phyloP scores from a whole-genome alignment of 2,888 invertebrate species.

The Ennomos erosarius region DNA sequence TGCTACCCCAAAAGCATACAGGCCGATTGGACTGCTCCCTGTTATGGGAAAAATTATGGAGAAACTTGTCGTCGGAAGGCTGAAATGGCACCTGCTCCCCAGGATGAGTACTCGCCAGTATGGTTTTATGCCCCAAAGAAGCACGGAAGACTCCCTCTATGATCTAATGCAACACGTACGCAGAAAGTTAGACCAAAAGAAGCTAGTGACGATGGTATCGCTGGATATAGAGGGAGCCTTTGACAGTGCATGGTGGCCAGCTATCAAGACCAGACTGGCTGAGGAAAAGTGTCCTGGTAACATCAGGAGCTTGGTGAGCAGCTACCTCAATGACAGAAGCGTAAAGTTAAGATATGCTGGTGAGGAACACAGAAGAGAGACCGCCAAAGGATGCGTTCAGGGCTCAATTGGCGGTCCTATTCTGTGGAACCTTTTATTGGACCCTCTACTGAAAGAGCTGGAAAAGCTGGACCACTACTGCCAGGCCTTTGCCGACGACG shows the following conservation, averaged over 20 bases:
- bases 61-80: no score
- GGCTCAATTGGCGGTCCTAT: slow-evolving; percentile 4
- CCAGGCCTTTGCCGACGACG: slow-evolving; percentile 2
- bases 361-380: neutral
- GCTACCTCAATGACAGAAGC: neutral
- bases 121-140: no score
- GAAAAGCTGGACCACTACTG: neutral
- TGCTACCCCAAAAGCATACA: no score
- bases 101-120: no score
- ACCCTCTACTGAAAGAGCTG: slow-evolving; percentile 1
- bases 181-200: no score
- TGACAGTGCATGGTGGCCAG: slow-evolving; percentile 4
- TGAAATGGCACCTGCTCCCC: no score
- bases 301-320: neutral
- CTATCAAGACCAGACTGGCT: slow-evolving; percentile 3
- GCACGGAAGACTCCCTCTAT: no score
- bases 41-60: no score
- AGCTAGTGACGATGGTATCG: no score
- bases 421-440: slow-evolving; percentile 2
- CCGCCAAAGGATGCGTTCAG: slow-evolving; percentile 1
- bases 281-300: slow-evolving; percentile 5
- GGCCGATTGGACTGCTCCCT: no score
- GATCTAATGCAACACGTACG: no score
- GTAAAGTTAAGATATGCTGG: neutral
- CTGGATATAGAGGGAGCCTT: no score